phyloP scores from a whole-genome alignment of 2,888 invertebrate species.

The Micoletzkya japonica region DNA sequence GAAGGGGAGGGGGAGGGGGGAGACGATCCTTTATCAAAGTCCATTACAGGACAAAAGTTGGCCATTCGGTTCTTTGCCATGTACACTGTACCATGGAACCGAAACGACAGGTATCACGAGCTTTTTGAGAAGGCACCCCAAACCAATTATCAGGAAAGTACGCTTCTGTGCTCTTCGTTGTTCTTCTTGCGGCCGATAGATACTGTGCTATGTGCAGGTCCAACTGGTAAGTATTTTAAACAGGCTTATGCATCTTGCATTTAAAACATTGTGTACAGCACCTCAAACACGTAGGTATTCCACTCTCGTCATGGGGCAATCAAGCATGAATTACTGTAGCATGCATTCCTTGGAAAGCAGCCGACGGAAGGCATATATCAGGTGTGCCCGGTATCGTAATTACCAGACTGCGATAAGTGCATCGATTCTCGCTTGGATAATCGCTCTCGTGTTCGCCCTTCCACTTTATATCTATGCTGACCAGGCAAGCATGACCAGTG shows the following conservation, averaged over 20 bases:
- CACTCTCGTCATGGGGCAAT: not conserved
- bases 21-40: not conserved
- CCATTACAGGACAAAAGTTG: constrained; percentile 51
- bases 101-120: constrained; percentile 54
- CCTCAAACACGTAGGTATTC: not conserved
- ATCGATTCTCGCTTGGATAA: constrained; percentile 54
- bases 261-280: not conserved
- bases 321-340: too few species aligned
- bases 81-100: constrained; percentile 60
- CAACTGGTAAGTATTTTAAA: constrained; percentile 33
- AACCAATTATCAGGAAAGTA: constrained; percentile 53
- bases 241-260: not conserved
- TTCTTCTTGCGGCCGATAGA: constrained; percentile 58
- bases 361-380: constrained; percentile 30
- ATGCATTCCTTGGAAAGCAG: too few species aligned
- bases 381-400: constrained; percentile 37
- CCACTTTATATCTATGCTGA: constrained; percentile 56
- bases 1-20: not conserved
- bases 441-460: constrained; percentile 51
- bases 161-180: constrained; percentile 60
- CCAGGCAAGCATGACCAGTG: constrained; percentile 38
- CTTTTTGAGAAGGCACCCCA: not conserved
- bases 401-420: constrained; percentile 51
- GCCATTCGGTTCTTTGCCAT: constrained; percentile 59
- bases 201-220: constrained; percentile 61